phyloP scores from a whole-genome alignment of 92 coral and sea anemone species.

The Umimayanthus kanabou region DNA sequence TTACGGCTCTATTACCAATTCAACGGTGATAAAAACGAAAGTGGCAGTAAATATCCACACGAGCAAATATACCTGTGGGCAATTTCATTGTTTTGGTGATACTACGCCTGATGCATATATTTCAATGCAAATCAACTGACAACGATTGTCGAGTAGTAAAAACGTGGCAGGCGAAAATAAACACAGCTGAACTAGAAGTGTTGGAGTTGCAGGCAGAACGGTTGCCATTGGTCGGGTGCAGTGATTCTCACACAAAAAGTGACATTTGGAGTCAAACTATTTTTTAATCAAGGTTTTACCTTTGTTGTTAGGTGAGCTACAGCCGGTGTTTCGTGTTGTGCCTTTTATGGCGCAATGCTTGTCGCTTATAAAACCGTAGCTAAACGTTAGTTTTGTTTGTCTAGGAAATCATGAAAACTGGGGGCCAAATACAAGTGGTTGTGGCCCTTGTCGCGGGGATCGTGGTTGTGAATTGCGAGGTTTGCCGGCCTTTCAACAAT shows the following conservation, averaged over 20 bases:
- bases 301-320: background rate
- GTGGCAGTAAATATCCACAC: background rate
- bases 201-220: background rate
- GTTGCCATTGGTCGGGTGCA: background rate
- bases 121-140: background rate
- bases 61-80: background rate
- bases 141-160: background rate
- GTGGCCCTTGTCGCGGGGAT: background rate
- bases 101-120: constrained; percentile 2
- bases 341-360: background rate
- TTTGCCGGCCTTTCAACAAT: constrained; percentile 49
- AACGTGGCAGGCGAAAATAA: constrained; percentile 1
- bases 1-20: too few relatives aligned
- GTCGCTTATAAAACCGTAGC: background rate
- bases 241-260: background rate
- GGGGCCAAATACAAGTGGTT: background rate
- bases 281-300: background rate
- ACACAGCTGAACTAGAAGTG: background rate
- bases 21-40: background rate
- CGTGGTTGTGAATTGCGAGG: constrained; percentile 20
- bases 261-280: background rate
- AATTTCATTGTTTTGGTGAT: background rate
- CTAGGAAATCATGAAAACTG: constrained; percentile 18
- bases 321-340: background rate
- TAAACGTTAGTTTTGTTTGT: background rate